Evolutionary conservation across 1,140 invertebrate species (phyloP).

Genomic region (Drosophila kohkoa): DNA sequence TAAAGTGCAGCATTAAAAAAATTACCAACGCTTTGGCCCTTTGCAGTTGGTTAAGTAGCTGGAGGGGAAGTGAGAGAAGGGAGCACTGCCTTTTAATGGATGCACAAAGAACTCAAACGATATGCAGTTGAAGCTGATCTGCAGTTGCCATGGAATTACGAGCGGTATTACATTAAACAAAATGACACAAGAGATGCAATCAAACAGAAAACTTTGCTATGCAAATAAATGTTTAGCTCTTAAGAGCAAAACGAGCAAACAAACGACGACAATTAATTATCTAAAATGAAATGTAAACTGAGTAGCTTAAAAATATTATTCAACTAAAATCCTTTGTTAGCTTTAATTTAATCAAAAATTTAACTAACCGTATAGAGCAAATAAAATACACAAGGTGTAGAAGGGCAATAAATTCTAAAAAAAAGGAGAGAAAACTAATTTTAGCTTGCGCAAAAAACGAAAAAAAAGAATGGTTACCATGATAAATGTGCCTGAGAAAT

Average conservation of each 20-base stretch:
- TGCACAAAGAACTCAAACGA: conserved; percentile 11
- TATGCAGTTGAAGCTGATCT: conserved; percentile 7
- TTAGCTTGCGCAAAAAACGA: neutral
- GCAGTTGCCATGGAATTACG: conserved; percentile 9
- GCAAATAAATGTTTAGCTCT: conserved; percentile 3
- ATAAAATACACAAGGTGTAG: no score
- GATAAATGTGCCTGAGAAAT: neutral
- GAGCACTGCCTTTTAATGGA: neutral
- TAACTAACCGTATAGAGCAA: no score
- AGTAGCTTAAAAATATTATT: no score
- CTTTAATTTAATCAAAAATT: no score
- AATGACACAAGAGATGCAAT: neutral
- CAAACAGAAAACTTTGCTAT: conserved; percentile 12
- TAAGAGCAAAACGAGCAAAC: neutral
- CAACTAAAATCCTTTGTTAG: no score
- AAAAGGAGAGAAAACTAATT: neutral
- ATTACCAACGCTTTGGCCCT: conserved; percentile 42
- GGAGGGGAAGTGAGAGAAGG: neutral
- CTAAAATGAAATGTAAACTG: neutral
- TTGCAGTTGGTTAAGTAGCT: conserved; percentile 1
- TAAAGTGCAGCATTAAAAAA: conserved; percentile 78
- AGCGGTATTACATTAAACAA: neutral
- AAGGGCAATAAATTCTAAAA: neutral
- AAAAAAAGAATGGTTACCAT: neutral
- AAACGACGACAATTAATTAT: neutral